Conservation (phyloP, 2,113 vertebrate genomes). For the Fukomys damarensis region DNA sequence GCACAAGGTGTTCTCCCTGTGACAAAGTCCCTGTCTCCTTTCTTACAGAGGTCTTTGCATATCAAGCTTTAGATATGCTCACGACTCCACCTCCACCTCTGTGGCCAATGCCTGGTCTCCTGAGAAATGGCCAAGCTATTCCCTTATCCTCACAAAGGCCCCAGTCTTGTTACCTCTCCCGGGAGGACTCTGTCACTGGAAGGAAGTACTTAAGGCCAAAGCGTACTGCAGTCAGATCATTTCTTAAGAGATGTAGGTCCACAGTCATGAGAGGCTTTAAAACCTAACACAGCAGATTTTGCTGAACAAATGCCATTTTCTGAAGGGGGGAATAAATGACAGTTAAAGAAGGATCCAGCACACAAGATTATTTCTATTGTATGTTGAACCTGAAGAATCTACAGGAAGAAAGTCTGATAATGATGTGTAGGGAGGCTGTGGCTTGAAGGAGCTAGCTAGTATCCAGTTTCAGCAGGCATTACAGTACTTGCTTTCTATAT, state of each 20-base stretch:
- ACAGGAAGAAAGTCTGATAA: background rate
- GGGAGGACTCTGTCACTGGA: background rate
- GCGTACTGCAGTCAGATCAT: background rate
- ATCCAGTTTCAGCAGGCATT: background rate
- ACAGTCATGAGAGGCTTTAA: background rate
- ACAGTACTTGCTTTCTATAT: background rate
- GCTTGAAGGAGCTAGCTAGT: background rate
- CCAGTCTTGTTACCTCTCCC: background rate
- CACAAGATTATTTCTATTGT: background rate
- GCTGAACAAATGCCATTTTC: background rate
- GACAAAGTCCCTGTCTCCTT: background rate
- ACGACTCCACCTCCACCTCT: background rate
- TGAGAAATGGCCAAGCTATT: background rate
- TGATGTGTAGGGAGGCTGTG: background rate
- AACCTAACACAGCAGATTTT: background rate
- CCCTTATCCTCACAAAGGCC: background rate
- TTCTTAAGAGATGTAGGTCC: background rate
- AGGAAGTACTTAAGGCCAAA: background rate
- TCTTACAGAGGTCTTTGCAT: background rate
- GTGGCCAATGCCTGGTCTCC: background rate
- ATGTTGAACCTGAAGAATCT: background rate
- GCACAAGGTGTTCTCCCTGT: background rate
- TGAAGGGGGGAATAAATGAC: background rate
- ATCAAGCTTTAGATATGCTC: background rate
- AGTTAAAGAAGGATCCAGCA: background rate